phyloP scores from a whole-genome alignment of 1,140 invertebrate species.

The Papilio polytes region DNA sequence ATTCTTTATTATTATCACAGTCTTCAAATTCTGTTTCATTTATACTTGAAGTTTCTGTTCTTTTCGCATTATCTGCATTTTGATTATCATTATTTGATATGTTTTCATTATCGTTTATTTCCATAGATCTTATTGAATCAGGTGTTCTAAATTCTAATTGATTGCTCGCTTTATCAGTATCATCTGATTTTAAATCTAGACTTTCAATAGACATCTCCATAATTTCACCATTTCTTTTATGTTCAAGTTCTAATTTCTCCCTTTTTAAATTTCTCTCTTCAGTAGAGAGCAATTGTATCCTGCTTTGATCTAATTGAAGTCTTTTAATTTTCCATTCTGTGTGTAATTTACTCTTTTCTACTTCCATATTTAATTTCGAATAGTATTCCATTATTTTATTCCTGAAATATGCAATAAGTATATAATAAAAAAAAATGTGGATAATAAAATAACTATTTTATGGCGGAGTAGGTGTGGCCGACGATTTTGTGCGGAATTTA shows the following conservation, averaged over 20 bases:
- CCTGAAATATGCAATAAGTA: conserved; percentile 55
- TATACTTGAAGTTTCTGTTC: conserved; percentile 61
- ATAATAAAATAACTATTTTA: too few species aligned
- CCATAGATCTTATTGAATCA: conserved; percentile 25
- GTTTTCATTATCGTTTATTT: not conserved
- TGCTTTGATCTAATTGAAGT: conserved; percentile 84
- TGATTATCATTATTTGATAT: conserved; percentile 42
- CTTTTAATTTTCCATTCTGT: conserved; percentile 86
- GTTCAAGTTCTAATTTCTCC: conserved; percentile 79
- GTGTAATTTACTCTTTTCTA: conserved; percentile 82
- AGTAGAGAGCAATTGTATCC: conserved; percentile 80
- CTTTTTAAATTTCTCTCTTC: conserved; percentile 80
- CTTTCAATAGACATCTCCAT: conserved; percentile 76
- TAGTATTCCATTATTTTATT: conserved; percentile 85
- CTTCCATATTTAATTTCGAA: conserved; percentile 83
- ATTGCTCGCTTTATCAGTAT: conserved; percentile 47
- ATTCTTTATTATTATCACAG: conserved; percentile 67
- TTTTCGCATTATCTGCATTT: conserved; percentile 55
- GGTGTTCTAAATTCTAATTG: conserved; percentile 38
- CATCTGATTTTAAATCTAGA: conserved; percentile 61
- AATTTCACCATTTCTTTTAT: conserved; percentile 70
- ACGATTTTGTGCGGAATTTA: too few species aligned
- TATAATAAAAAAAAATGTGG: too few species aligned
- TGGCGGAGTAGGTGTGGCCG: too few species aligned
- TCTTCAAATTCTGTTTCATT: conserved; percentile 50